Percentiles rank a stretch among this genome's conserved stretches.
Conservation (phyloP, 2,113 vertebrate genomes). For the Falcunculus frontatus region DNA sequence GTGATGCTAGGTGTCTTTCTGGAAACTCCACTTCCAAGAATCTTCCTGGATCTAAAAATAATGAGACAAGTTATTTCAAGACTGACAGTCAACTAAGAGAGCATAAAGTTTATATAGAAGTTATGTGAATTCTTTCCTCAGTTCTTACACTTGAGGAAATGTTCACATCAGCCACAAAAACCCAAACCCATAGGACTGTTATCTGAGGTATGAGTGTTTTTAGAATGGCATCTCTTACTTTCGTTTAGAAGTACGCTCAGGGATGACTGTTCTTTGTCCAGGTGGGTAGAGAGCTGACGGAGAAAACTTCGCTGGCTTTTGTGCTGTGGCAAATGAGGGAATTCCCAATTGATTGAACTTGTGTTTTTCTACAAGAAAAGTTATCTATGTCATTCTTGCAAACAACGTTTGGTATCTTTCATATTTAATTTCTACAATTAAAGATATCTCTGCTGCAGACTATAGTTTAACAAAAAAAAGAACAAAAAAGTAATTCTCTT, state of each 20-base stretch:
- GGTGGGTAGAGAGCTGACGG: slow-evolving; percentile 62
- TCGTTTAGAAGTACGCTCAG: slow-evolving; percentile 72
- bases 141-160: not conserved
- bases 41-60: slow-evolving; percentile 59
- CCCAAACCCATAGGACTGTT: not conserved
- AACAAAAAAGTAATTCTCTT: not conserved
- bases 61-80: not conserved
- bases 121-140: not conserved
- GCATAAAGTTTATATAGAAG: not conserved
- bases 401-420: not conserved
- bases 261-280: slow-evolving; percentile 46
- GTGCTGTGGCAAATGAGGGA: slow-evolving; percentile 58
- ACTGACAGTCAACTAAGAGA: not conserved
- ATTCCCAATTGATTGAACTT: slow-evolving; percentile 54
- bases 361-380: slow-evolving; percentile 60
- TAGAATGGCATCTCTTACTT: slow-evolving; percentile 59
- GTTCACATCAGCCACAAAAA: not conserved
- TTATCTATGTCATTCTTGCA: not conserved
- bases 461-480: not conserved
- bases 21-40: slow-evolving; percentile 33
- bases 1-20: slow-evolving; percentile 53
- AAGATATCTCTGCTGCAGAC: not conserved
- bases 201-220: not conserved
- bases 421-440: not conserved
- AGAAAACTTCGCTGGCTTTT: slow-evolving; percentile 60